Conservation (phyloP, 37 sponge, comb jelly and placozoan genomes). For the Axinella damicornis region DNA sequence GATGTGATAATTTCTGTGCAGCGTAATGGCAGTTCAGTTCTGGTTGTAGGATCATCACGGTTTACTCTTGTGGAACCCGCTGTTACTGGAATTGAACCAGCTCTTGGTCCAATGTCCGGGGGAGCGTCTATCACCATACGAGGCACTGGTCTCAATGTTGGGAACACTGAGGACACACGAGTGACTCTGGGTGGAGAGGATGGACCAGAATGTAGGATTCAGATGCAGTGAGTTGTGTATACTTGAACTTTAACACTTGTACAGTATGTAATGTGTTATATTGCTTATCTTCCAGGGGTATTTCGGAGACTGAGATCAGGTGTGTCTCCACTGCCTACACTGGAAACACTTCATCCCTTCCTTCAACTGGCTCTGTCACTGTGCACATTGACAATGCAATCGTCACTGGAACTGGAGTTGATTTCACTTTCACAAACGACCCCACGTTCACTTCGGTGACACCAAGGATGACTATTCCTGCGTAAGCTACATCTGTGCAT, state of each 20-base stretch:
- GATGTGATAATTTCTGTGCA: too few relatives aligned
- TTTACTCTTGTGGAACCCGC: background rate
- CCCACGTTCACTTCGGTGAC: conserved; percentile 39
- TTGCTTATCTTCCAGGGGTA: too few relatives aligned
- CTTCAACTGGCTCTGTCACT: too few relatives aligned
- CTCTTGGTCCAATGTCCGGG: conserved; percentile 72
- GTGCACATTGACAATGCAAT: conserved; percentile 19
- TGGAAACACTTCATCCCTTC: too few relatives aligned
- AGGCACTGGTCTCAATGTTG: conserved; percentile 56
- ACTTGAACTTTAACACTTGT: too few relatives aligned
- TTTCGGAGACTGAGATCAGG: too few relatives aligned
- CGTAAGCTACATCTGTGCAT: too few relatives aligned
- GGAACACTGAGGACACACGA: conserved; percentile 28
- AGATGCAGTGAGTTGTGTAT: too few relatives aligned
- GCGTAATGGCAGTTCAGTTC: too few relatives aligned
- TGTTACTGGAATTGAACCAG: conserved; percentile 12
- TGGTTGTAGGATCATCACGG: too few relatives aligned
- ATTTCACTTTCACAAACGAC: conserved; percentile 37
- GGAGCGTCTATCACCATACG: conserved; percentile 66
- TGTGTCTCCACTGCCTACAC: too few relatives aligned
- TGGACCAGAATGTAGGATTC: conserved; percentile 3
- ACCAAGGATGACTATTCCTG: conserved; percentile 39
- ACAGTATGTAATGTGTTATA: too few relatives aligned
- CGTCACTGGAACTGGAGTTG: conserved; percentile 9
- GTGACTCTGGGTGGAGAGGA: conserved; percentile 38